Evolutionary conservation across 2,797 vertebrate species (phyloP).

Genomic region (Tympanoctomys barrerae): DNA sequence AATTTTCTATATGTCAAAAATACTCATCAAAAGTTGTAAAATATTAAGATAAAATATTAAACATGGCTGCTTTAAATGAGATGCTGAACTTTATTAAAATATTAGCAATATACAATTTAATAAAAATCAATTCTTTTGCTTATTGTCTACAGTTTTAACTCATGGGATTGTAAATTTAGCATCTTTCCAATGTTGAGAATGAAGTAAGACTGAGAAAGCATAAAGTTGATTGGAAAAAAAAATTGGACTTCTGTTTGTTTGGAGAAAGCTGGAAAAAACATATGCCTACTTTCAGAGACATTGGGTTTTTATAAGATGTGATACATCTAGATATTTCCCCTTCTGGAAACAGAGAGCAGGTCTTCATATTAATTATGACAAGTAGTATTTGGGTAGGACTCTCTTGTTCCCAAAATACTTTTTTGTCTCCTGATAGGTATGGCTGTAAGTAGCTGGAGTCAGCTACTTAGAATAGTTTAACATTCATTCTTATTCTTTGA

Average conservation of each 20-base stretch:
- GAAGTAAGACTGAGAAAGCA: slow-evolving; percentile 47
- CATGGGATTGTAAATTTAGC: slow-evolving; percentile 13
- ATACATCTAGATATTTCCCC: slow-evolving; percentile 63
- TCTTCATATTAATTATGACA: slow-evolving; percentile 76
- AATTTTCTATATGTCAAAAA: slow-evolving; percentile 16
- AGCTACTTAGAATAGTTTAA: slow-evolving; percentile 74
- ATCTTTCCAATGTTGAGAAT: not conserved
- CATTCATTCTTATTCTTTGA: slow-evolving; percentile 66
- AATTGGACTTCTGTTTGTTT: slow-evolving; percentile 53
- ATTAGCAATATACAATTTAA: not conserved
- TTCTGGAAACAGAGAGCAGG: slow-evolving; percentile 52
- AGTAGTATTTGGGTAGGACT: slow-evolving; percentile 65
- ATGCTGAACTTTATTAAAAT: slow-evolving; percentile 19
- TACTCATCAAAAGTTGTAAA: not conserved
- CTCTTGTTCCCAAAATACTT: slow-evolving; percentile 73
- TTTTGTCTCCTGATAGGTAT: slow-evolving; percentile 63
- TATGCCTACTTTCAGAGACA: slow-evolving; percentile 51
- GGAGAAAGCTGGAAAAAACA: slow-evolving; percentile 28
- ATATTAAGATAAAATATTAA: slow-evolving; percentile 54
- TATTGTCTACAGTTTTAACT: slow-evolving; percentile 53
- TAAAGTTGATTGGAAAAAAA: slow-evolving; percentile 53
- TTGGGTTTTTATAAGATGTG: slow-evolving; percentile 58
- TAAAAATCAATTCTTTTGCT: slow-evolving; percentile 14
- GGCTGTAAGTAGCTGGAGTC: slow-evolving; percentile 55
- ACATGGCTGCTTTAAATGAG: not conserved